Percentiles rank a stretch among this genome's conserved stretches.
These are phyloP conservation scores for Gadus chalcogrammus DNA, from an alignment of 2,113 vertebrate species.

Conservation along the genomic window DNA sequence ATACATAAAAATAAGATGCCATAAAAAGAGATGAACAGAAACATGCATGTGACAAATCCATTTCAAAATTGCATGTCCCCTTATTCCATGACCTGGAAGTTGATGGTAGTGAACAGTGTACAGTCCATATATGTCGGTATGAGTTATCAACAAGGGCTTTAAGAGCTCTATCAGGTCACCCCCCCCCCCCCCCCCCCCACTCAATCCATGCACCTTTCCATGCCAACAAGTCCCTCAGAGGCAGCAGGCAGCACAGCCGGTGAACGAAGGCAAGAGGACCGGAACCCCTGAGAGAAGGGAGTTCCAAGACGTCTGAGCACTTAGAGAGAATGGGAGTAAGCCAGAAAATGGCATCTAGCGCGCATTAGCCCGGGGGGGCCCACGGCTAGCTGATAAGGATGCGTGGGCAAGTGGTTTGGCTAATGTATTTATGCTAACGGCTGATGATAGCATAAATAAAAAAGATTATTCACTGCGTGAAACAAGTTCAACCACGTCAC, in stretches of 20 bases:
- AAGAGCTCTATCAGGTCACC: too few species aligned
- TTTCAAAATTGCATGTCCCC: too few species aligned
- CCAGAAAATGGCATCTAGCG: slow-evolving; percentile 6
- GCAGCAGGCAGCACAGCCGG: slow-evolving; percentile 18
- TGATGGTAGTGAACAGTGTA: too few species aligned
- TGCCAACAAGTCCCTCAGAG: too few species aligned
- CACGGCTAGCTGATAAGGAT: slow-evolving; percentile 12
- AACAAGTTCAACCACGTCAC: too few species aligned
- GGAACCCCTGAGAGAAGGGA: slow-evolving; percentile 1
- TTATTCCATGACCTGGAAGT: too few species aligned
- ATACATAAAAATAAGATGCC: too few species aligned
- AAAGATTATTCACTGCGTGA: not conserved
- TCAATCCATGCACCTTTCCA: too few species aligned
- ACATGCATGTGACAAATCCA: too few species aligned
- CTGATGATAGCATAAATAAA: not conserved
- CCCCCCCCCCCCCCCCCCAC: too few species aligned
- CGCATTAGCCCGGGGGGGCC: slow-evolving; percentile 28
- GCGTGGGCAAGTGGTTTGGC: slow-evolving; percentile 15
- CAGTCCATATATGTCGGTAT: too few species aligned
- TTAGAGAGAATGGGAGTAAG: slow-evolving; percentile 7
- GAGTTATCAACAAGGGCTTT: not conserved
- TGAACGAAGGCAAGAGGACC: slow-evolving; percentile 31
- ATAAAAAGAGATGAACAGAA: too few species aligned
- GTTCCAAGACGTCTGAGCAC: slow-evolving; percentile 29
- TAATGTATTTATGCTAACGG: slow-evolving; percentile 6